Base-by-base conservation (phyloP, 2,888 invertebrate genomes). In the Xylophagus ater region DNA sequence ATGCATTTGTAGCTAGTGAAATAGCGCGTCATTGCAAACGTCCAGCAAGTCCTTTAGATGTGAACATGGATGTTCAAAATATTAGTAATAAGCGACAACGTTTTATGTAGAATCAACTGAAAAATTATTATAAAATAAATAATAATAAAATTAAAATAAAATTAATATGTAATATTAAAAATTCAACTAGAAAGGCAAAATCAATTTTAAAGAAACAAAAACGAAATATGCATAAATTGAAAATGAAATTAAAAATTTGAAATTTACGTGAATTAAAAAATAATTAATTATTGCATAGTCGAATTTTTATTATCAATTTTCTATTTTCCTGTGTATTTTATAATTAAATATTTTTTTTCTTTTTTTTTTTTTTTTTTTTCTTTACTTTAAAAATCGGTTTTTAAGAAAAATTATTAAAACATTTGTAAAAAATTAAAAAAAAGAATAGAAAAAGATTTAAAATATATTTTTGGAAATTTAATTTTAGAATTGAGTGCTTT, bases 51-150 rank as follows among this genome's bases (percentile, higher is more conserved):
- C 74, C 77, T 44, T 71, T 71, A 45, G 80, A 81, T 60, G 81
- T 80, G 49, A 76, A 74, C 57, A 82, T 81, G 81, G 82, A 79
- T 58, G 81, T 81, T 51, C 81, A 81, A 45, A 78, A 78, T 53
- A 77, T 79, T 60, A 72, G 73, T 42, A 60, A 54, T 59, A 83
- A 83, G 64, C 73, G 80, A 56, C 74, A 76, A 56, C 73, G 80
- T 56, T 76, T 76, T 58, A 76, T 78, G 73, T 79, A 75, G 71
- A 53, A 50, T 4, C 12, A 31, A 33, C 19, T 39, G 14, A 33
- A 31, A 19, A 36, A 19, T 18, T 18, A 7, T 26, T 19, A 36
- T n/a, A 12, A 3, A 20, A 29, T 7, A 7, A 12, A 19, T 26
- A 28, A 36, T 15, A 6, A 4, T 30, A 3, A 30, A 30, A 15